These are phyloP conservation scores for Lerema accius DNA, from an alignment of 1,140 invertebrate species.

Conservation along the genomic window DNA sequence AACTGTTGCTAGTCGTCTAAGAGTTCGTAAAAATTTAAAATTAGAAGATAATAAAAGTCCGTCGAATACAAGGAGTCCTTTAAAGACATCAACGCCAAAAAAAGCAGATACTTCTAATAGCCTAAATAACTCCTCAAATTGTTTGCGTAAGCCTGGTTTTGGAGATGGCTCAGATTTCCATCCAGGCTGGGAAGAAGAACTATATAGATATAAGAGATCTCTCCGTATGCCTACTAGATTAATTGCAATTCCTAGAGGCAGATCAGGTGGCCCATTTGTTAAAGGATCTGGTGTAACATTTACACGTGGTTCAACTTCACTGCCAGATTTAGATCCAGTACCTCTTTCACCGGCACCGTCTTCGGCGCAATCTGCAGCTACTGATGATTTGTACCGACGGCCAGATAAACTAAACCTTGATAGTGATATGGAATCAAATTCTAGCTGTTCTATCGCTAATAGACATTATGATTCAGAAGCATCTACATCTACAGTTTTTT, in stretches of 20 bases:
- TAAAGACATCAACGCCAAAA: slow-evolving; percentile 64
- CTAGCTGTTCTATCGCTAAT: slow-evolving; percentile 83
- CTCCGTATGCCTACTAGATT: slow-evolving; percentile 89
- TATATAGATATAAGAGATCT: slow-evolving; percentile 91
- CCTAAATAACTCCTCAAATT: slow-evolving; percentile 61
- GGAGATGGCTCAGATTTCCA: slow-evolving; percentile 89
- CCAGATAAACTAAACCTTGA: slow-evolving; percentile 80
- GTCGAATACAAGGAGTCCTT: slow-evolving; percentile 53
- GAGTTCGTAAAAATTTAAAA: slow-evolving; percentile 71
- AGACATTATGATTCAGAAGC: slow-evolving; percentile 87
- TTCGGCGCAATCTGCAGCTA: slow-evolving; percentile 75
- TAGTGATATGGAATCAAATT: slow-evolving; percentile 87
- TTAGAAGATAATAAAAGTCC: slow-evolving; percentile 62
- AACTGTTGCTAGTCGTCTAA: slow-evolving; percentile 66
- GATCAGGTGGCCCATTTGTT: slow-evolving; percentile 69
- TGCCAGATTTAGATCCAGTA: slow-evolving; percentile 89
- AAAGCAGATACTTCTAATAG: slow-evolving; percentile 64
- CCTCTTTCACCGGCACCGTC: slow-evolving; percentile 86
- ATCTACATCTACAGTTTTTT: slow-evolving; percentile 84
- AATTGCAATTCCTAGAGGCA: slow-evolving; percentile 87
- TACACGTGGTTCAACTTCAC: slow-evolving; percentile 85
- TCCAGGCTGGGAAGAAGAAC: slow-evolving; percentile 91
- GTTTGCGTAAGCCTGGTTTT: slow-evolving; percentile 84
- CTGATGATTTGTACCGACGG: slow-evolving; percentile 75
- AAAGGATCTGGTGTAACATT: slow-evolving; percentile 58